Evolutionary conservation across 2,888 invertebrate genomes (phyloP), one percentile per base, ranked within the genome.

Genomic region (Hemithea aestivaria): DNA sequence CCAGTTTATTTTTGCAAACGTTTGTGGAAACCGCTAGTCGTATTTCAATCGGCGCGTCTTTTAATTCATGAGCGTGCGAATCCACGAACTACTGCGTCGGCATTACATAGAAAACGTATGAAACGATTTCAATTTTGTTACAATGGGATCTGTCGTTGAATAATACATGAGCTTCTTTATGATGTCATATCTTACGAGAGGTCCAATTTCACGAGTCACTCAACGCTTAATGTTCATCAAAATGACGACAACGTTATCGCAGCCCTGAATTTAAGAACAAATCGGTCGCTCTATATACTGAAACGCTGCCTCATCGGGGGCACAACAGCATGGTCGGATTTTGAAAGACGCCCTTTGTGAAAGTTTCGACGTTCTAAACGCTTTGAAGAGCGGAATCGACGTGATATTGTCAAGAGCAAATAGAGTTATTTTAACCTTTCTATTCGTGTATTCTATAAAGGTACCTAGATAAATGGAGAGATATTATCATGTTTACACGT

Each of bases 341-440:
- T 66, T 62, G 61, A 56, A 61, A 62, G 56, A 52, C 51, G 50
- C 53, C 62, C 55, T 62, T 69, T 66, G 65, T 66, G 58, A 56
- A 63, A 64, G 52, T 64, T 65, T 57, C 51, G 50, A 63, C 39
- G 54, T 57, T 54, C 48, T 56, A 53, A 62, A 53, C 54, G 56
- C 53, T 64, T 66, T 59, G 58, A 61, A 63, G 60, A 62, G 51
- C 56, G 54, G 41, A 54, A 56, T 51, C 40, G 47, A 45, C 47
- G 45, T 48, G 38, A 58, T 62, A 55, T 55, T 60, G 48, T 60
- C 61, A 48, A 57, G 49, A 43, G 47, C 43, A 55, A 58, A 53
- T 55, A 51, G 31, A 52, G 45, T 52, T 47, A 44, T 38, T 47
- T 38, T 38, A 37, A 27, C 24, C 33, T 37, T 43, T 38, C 27